Evolutionary conservation across 2,797 vertebrate genomes (phyloP).

Genomic region (Sebastes baramenuke): DNA sequence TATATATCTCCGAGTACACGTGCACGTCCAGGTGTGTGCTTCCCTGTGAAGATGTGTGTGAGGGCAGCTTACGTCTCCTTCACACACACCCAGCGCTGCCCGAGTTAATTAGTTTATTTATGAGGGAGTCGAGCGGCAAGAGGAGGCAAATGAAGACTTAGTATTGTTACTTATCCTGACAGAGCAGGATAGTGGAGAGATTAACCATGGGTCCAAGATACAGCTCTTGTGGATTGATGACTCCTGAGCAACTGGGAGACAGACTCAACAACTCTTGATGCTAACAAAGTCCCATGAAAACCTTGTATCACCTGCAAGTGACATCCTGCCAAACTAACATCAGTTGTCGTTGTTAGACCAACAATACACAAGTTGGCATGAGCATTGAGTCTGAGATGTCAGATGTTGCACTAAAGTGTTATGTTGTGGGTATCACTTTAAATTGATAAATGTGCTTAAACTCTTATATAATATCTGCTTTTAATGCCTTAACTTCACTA

Average conservation of each 20-base stretch:
- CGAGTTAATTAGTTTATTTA: conserved; percentile 80
- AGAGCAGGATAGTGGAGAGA: conserved; percentile 63
- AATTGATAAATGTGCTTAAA: background rate
- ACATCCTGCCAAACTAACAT: background rate
- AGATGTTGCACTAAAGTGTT: background rate
- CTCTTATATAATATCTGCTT: background rate
- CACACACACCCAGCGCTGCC: conserved; percentile 42
- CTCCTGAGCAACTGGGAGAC: conserved; percentile 43
- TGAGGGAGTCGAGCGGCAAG: conserved; percentile 58
- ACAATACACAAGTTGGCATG: background rate
- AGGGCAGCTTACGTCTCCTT: conserved; percentile 41
- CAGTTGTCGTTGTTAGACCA: background rate
- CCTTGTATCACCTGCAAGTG: background rate
- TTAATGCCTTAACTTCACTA: background rate
- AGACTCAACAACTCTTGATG: conserved; percentile 38
- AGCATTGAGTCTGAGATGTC: background rate
- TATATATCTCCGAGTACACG: background rate
- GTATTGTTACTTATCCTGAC: conserved; percentile 74
- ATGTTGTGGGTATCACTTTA: background rate
- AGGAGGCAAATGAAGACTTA: conserved; percentile 73
- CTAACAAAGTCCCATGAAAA: conserved; percentile 42
- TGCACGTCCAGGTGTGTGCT: conserved; percentile 19
- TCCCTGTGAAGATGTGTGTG: conserved; percentile 9
- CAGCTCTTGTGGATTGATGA: conserved; percentile 70
- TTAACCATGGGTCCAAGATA: conserved; percentile 60